Evolutionary conservation across 2,888 invertebrate species (phyloP).

Genomic region (Buathra laborator): DNA sequence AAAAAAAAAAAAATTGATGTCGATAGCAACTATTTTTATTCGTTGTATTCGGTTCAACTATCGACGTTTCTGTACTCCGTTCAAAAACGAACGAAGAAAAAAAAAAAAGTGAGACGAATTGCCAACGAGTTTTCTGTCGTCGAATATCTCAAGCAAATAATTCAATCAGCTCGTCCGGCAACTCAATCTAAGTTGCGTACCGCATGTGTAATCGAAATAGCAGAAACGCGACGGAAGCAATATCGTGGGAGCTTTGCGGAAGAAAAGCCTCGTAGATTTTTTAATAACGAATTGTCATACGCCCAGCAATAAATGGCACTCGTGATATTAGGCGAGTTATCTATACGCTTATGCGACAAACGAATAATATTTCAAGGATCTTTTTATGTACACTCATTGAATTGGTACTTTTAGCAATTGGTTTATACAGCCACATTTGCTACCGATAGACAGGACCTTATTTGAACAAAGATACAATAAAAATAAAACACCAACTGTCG

Average conservation of each 20-base stretch:
- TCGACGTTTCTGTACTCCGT: neutral
- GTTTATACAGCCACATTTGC: slow-evolving; percentile 6
- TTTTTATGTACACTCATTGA: slow-evolving; percentile 30
- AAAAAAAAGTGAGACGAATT: slow-evolving; percentile 2
- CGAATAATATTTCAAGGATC: neutral
- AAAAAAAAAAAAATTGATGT: neutral
- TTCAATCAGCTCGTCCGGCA: slow-evolving; percentile 19
- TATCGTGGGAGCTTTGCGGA: slow-evolving; percentile 20
- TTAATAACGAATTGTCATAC: slow-evolving; percentile 5
- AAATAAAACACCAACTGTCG: neutral
- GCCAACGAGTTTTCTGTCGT: neutral
- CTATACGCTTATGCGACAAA: slow-evolving; percentile 1
- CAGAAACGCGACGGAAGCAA: slow-evolving; percentile 15
- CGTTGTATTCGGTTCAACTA: neutral
- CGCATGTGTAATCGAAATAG: slow-evolving; percentile 30
- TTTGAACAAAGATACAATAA: neutral
- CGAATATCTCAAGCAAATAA: neutral
- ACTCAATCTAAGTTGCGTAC: slow-evolving; percentile 15
- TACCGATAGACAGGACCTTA: slow-evolving; percentile 25
- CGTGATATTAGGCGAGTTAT: slow-evolving; percentile 27
- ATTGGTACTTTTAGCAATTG: slow-evolving; percentile 18
- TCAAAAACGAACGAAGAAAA: neutral
- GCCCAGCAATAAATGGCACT: slow-evolving; percentile 20
- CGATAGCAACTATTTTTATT: neutral
- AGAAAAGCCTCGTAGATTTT: slow-evolving; percentile 7